Evolutionary conservation across 23 tunicate species (phyloP).

Genomic region (Halocynthia aurantium): DNA sequence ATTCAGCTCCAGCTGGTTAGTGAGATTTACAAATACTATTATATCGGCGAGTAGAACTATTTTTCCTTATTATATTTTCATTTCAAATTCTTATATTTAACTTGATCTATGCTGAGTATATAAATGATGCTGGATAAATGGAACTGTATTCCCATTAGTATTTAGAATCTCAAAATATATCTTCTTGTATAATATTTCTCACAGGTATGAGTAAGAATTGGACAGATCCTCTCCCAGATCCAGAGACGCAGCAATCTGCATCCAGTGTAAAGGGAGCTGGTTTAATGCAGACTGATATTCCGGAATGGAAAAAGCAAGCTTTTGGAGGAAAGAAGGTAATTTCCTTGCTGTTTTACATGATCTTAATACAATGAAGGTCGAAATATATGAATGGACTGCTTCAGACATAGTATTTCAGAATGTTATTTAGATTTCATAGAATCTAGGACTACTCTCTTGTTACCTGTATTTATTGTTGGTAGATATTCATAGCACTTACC

Average conservation of each 20-base stretch:
- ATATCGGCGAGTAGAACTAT: background rate
- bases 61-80: background rate
- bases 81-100: background rate
- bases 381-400: too few species aligned
- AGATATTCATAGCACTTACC: too few species aligned
- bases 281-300: slow-evolving; percentile 49
- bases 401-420: too few species aligned
- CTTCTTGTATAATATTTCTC: background rate
- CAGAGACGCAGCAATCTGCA: slow-evolving; percentile 20
- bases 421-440: too few species aligned
- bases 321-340: slow-evolving; percentile 74
- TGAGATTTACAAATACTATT: background rate
- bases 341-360: background rate
- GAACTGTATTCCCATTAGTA: background rate
- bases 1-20: slow-evolving; percentile 34
- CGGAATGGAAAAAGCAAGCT: slow-evolving; percentile 95
- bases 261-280: slow-evolving; percentile 35
- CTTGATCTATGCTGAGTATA: background rate
- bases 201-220: slow-evolving; percentile 42
- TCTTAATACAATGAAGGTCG: too few species aligned
- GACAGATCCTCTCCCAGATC: slow-evolving; percentile 93
- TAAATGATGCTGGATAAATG: background rate
- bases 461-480: too few species aligned
- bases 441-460: too few species aligned
- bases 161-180: background rate